Base-by-base conservation (phyloP, 2,797 vertebrate species). In the Champsocephalus gunnari region DNA sequence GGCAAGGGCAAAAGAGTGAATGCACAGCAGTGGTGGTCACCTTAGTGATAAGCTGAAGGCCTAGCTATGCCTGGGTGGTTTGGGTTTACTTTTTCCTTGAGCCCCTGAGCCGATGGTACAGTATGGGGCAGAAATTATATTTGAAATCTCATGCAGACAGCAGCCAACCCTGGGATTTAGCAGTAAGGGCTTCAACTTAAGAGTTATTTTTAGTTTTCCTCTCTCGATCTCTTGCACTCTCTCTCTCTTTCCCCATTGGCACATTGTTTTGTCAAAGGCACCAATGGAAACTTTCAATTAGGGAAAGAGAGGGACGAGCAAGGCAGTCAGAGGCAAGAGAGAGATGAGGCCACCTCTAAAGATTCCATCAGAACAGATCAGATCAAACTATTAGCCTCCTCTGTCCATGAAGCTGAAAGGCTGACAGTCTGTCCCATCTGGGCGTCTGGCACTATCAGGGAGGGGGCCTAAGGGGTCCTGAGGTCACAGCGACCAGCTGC, bases 271-370 rank as follows among this genome's bases (percentile, higher is more conserved):
- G 90, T 94, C 85, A 89, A 87, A 90, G 82, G 92, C 86, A 91
- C 89, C 89, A 86, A 94, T 93, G 92, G 92, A 94, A 94, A 95
- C 91, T 93, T 94, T 94, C 90, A 92, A 91, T 93, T 88, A 89
- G 74, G 80, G 81, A 74, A 80, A 68, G 54, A 65, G 73, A 81
- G 51, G 70, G 68, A 72, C 81, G 79, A 82, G 82, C 73, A 76
- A 66, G 43, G 56, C 78, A 85, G 66, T 80, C 60, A 24, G 79
- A 85, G 72, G 81, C 51, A 48, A 87, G 85, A 71, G 72, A 80
- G 74, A 85, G 84, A 81, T 80, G 80, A 81, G 80, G 77, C 75
- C 66, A 75, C 86, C 84, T 90, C 82, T 80, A 83, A 38, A 91
- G 87, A 92, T 88, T 87, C 87, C 85, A 90, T 93, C 92, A 92